Evolutionary conservation across 2,797 vertebrate genomes (phyloP), one percentile per base, ranked within the genome.

Genomic region (Geranospiza caerulescens): DNA sequence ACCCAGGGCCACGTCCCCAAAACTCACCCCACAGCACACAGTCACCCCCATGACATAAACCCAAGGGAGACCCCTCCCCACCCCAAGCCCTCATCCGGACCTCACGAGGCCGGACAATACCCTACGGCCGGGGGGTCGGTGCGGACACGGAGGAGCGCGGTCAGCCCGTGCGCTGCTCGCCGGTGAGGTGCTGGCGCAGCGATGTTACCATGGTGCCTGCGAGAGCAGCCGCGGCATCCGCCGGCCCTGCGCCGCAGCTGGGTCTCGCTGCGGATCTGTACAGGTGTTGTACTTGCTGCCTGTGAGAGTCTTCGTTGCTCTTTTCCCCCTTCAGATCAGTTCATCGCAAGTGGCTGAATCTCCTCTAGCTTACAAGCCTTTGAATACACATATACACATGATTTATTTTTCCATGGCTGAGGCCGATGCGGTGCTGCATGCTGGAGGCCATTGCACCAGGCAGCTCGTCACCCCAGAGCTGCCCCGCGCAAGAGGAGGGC

Each of bases 71-170:
- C 2, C 3, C 26, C 19, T 8, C 5, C 19, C 2, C 5, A 8
- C 38, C 11, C 16, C 53, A 12, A 38, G 11, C 4, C 31, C 36
- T 26, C 12, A 18, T 18, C 23, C 1, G 2, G 71, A 22, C 52
- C 36, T 38, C 31, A 10, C 0, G 2, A 38, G 40, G 63, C 36
- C 0, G 0, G 53, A 15, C 4, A 55, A 31, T 42, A 11, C 9
- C 1, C 3, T 6, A 0, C 0, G 6, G 72, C 44, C 4, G 1
- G 23, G 47, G 34, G 25, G 27, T 11, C 1, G 3, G 45, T 6
- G 56, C 0, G 3, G 70, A 14, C 55, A 17, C 0, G 0, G 56
- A 17, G 60, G 47, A 40, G 55, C 38, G 22, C 2, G 4, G 60
- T 12, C 33, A 55, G 73, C 29, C 44, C 0, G 1, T 8, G 31